These are phyloP conservation scores for Cephus cinctus DNA, from an alignment of 1,140 invertebrate genomes.

Conservation along the genomic window DNA sequence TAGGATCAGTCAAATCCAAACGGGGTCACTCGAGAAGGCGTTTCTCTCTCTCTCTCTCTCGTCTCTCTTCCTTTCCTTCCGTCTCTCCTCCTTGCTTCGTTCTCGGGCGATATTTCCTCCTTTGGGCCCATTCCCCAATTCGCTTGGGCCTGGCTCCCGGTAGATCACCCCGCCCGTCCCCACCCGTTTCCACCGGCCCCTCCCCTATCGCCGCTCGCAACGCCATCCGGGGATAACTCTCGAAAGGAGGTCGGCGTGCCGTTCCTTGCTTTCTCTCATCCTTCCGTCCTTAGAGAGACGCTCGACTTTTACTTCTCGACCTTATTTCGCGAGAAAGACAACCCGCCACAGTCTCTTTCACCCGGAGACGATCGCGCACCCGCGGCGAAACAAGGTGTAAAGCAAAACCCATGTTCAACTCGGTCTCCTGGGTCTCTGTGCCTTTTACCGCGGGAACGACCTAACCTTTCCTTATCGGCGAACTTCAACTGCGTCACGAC, in stretches of 20 bases:
- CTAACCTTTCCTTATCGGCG: too few relatives aligned
- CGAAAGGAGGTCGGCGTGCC: not conserved
- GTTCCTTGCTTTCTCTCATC: not conserved
- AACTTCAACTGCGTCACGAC: too few relatives aligned
- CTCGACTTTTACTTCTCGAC: too few relatives aligned
- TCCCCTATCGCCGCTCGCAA: not conserved
- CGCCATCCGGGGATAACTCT: not conserved
- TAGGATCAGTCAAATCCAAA: too few relatives aligned
- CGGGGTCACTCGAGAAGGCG: too few relatives aligned
- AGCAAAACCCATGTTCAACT: slow-evolving; percentile 29
- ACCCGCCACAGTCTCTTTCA: slow-evolving; percentile 9
- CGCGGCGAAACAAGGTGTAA: slow-evolving; percentile 25
- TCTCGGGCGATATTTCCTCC: not conserved
- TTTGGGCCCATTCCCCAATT: not conserved
- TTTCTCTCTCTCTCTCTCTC: too few relatives aligned
- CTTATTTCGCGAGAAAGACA: not conserved
- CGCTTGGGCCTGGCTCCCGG: too few relatives aligned
- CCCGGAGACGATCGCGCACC: slow-evolving; percentile 8
- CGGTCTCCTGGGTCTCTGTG: too few relatives aligned
- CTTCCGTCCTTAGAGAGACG: too few relatives aligned
- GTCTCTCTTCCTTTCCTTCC: too few relatives aligned
- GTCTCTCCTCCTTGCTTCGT: too few relatives aligned
- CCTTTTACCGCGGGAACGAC: too few relatives aligned
- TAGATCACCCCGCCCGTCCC: not conserved
- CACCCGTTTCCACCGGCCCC: not conserved